Base-by-base conservation (phyloP, 1,140 invertebrate species). In the Drosophila setifemur region DNA sequence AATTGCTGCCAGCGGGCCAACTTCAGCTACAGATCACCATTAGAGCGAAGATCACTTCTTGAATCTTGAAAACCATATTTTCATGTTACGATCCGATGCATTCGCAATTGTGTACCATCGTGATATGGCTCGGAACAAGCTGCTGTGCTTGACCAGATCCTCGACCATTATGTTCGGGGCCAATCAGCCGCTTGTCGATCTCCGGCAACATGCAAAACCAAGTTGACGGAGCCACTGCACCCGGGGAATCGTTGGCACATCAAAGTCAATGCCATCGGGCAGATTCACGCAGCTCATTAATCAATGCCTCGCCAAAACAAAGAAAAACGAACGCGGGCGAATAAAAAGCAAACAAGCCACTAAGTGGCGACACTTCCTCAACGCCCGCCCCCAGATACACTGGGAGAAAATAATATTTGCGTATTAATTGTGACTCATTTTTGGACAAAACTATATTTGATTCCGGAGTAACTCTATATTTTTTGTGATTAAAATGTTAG, bases 321-420 rank as follows among this genome's bases (percentile, higher is more conserved):
- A 72, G 60, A 67, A 70, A 40, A 45, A 47, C 19, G 45, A 58
- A 29, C 14, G 19, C 29, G 16, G 45, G 57, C 44, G 50, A 64
- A 28, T 23, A 67, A 69, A 69, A 47, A 67, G 26, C 50, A 60
- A 82, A 61, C 73, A 83, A 64, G 75, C 66, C 57, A 63, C 31
- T 61, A 66, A 81, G 57, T 73, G 58, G 79, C 70, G 74, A 83
- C 79, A 85, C 58, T 83, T 73, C 78, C 73, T 78, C 33, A 14
- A 63, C 42, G 63, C 58, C 29, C 61, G 61, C 48, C 53, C 64
- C 66, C 66, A 16, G 63, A 64, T 25, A 25, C 11, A 11, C 28
- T 6, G 21, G 23, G 42, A 9, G 7, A 45, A 57, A 43, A 49
- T 12, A 31, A 4, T 7, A n/a, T n/a, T n/a, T n/a, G n/a, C n/a